phyloP scores from a whole-genome alignment of 2,888 invertebrate genomes.

The Eristalis arbustorum region DNA sequence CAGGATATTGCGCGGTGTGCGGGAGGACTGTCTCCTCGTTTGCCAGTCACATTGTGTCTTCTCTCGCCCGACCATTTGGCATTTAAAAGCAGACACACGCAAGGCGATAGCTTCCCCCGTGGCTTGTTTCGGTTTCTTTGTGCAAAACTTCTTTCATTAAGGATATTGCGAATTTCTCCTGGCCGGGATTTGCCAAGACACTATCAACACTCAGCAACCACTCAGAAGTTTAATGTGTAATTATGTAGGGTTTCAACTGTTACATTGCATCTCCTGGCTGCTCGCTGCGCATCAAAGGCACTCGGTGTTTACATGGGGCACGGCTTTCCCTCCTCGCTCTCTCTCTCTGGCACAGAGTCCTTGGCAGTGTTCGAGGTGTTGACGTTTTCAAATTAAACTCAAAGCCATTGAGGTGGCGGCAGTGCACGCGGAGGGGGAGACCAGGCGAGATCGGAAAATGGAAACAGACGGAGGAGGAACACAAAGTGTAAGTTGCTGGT shows the following conservation, averaged over 20 bases:
- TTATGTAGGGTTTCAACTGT: slow-evolving; percentile 64
- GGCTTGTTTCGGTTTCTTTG: slow-evolving; percentile 61
- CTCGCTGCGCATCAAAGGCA: slow-evolving; percentile 5
- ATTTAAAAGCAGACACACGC: background rate
- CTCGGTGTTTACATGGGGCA: slow-evolving; percentile 59
- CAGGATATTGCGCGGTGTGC: background rate
- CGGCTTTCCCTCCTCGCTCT: slow-evolving; percentile 11
- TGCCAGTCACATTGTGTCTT: background rate
- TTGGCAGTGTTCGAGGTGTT: slow-evolving; percentile 18
- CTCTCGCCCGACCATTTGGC: background rate
- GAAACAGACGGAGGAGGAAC: background rate
- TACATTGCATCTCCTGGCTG: slow-evolving; percentile 47
- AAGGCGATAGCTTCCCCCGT: slow-evolving; percentile 36
- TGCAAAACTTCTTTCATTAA: slow-evolving; percentile 68
- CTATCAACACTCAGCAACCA: slow-evolving; percentile 68
- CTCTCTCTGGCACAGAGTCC: background rate
- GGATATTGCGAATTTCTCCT: slow-evolving; percentile 62
- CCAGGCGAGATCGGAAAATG: slow-evolving; percentile 1
- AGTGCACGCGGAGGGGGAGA: background rate
- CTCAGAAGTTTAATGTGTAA: slow-evolving; percentile 68
- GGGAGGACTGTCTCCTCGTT: background rate
- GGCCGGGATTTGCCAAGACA: slow-evolving; percentile 49
- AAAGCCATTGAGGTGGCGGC: slow-evolving; percentile 24
- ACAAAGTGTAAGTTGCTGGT: slow-evolving; percentile 35
- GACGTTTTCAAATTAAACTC: slow-evolving; percentile 55